phyloP scores from a whole-genome alignment of 2,113 vertebrate species.

The Campylorhamphus procurvoides region DNA sequence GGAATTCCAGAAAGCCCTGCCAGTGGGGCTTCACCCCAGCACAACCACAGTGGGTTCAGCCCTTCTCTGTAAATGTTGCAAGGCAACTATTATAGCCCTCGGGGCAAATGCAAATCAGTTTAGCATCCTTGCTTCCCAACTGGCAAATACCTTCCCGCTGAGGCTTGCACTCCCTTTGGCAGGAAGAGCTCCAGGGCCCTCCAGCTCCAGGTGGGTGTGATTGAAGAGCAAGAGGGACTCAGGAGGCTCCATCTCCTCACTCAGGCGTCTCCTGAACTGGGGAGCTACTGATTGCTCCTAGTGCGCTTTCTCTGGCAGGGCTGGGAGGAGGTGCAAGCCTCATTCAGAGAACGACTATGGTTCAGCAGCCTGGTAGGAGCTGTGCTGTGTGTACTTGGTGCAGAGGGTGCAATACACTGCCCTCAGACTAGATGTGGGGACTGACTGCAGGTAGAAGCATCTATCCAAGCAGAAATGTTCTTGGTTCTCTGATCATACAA shows the following conservation, averaged over 20 bases:
- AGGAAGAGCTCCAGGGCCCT: conserved; percentile 23
- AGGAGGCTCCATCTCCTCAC: background rate
- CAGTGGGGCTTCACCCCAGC: conserved; percentile 41
- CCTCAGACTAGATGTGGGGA: background rate
- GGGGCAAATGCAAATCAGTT: conserved; percentile 20
- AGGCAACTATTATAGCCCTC: conserved; percentile 42
- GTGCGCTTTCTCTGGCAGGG: background rate
- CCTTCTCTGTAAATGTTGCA: conserved; percentile 54
- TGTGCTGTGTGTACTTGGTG: background rate
- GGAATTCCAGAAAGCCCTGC: conserved; percentile 48
- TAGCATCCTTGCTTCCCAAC: conserved; percentile 37
- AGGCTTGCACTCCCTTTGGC: background rate
- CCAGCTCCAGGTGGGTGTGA: conserved; percentile 40
- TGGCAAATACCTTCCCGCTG: conserved; percentile 44
- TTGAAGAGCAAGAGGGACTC: background rate
- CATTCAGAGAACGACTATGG: background rate
- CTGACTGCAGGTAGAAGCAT: background rate
- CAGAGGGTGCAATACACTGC: background rate
- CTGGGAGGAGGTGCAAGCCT: background rate
- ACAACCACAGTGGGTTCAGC: conserved; percentile 1
- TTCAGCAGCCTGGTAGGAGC: background rate
- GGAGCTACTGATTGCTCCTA: background rate
- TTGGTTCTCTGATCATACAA: background rate
- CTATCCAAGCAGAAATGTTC: background rate
- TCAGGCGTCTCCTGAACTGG: background rate